These are phyloP conservation scores for Coleophora flavipennella DNA, from an alignment of 2,888 invertebrate species.

Conservation along the genomic window DNA sequence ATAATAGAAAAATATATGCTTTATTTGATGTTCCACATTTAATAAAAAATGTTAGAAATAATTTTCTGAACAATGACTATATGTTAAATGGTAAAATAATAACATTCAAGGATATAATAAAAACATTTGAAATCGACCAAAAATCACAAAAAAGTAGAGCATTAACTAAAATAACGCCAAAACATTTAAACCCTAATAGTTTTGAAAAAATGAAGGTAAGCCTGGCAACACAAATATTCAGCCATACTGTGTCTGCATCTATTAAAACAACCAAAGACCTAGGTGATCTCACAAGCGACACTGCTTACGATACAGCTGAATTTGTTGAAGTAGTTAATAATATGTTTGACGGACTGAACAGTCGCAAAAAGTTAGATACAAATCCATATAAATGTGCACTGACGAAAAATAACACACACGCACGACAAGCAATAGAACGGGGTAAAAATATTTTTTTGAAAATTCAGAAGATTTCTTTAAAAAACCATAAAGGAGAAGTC, in stretches of 20 bases:
- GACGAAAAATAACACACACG: neutral
- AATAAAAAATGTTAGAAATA: slow-evolving; percentile 14
- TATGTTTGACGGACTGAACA: slow-evolving; percentile 4
- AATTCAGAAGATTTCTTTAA: slow-evolving; percentile 1
- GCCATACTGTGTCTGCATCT: slow-evolving; percentile 10
- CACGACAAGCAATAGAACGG: neutral
- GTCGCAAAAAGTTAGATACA: slow-evolving; percentile 2
- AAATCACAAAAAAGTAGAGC: slow-evolving; percentile 6
- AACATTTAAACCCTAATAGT: slow-evolving; percentile 5
- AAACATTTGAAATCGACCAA: slow-evolving; percentile 8
- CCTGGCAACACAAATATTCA: slow-evolving; percentile 12
- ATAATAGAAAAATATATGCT: slow-evolving; percentile 8
- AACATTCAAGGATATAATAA: neutral
- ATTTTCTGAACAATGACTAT: slow-evolving; percentile 7
- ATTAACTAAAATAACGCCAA: slow-evolving; percentile 4
- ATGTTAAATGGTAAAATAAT: too few relatives aligned
- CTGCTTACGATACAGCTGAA: slow-evolving; percentile 8
- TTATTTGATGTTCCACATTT: slow-evolving; percentile 11
- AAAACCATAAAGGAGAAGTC: too few relatives aligned
- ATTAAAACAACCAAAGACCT: slow-evolving; percentile 6
- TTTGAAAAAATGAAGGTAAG: slow-evolving; percentile 12
- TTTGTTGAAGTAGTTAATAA: slow-evolving; percentile 9
- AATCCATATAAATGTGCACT: slow-evolving; percentile 8
- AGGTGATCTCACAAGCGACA: slow-evolving; percentile 8
- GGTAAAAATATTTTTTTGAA: neutral